Conservation (phyloP, 2,113 vertebrate species). For the Myodes glareolus region DNA sequence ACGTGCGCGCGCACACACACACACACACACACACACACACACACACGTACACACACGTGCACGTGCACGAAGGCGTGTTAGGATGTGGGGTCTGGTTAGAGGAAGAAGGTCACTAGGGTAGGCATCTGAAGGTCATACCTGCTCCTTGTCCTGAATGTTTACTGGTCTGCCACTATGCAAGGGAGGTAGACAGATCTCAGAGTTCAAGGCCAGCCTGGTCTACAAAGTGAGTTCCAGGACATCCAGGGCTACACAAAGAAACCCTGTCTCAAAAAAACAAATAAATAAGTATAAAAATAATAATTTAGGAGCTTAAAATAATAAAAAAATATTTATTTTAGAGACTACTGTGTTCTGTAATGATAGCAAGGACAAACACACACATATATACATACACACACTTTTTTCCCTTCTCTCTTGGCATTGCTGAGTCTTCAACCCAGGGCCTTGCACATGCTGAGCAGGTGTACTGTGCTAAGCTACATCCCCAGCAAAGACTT, state of each 20-base stretch:
- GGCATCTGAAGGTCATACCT: background rate
- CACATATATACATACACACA: background rate
- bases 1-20: no score
- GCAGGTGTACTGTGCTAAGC: background rate
- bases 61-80: background rate
- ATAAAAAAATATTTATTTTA: conserved; percentile 5
- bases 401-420: background rate
- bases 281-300: background rate
- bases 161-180: background rate
- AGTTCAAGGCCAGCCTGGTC: background rate
- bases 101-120: background rate
- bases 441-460: background rate
- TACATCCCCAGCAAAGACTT: background rate
- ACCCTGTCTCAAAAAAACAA: background rate
- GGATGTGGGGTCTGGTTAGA: background rate
- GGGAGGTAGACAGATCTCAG: background rate
- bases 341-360: background rate
- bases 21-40: rapidly evolving
- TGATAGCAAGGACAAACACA: background rate
- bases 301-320: background rate
- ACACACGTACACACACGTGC: rapidly evolving
- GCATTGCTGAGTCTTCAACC: background rate
- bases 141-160: background rate
- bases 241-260: background rate
- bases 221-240: background rate